A percentile compares a stretch with the other conserved stretches of the same genome.
These are phyloP conservation scores for Charadrius vociferus DNA, from an alignment of 2,113 vertebrate genomes.

Conservation along the genomic window DNA sequence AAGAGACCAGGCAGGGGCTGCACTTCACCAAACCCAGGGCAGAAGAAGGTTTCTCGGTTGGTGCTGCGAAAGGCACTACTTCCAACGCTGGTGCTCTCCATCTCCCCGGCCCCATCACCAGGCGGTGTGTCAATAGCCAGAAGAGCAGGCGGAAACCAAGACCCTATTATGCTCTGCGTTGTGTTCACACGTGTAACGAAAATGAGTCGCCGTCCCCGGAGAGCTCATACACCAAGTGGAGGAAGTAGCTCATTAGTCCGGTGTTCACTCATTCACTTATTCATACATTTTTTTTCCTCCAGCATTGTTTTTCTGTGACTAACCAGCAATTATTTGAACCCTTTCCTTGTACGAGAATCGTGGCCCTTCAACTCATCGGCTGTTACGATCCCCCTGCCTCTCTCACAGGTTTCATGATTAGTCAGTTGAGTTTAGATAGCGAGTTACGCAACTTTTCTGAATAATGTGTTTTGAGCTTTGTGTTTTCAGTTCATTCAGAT, in stretches of 20 bases:
- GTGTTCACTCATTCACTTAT: conserved; percentile 30
- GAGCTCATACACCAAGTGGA: neutral
- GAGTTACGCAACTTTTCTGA: neutral
- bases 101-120: neutral
- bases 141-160: neutral
- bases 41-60: fast-evolving
- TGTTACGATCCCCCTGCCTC: conserved; percentile 1
- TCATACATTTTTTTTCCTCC: conserved; percentile 18
- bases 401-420: neutral
- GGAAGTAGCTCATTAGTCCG: conserved; percentile 29
- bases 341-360: neutral
- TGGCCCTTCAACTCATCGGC: neutral
- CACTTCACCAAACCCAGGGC: neutral
- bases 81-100: fast-evolving
- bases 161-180: neutral
- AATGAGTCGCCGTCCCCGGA: neutral
- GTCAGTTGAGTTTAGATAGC: conserved; percentile 1
- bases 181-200: neutral
- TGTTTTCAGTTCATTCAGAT: neutral
- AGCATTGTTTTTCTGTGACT: conserved; percentile 54
- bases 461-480: neutral
- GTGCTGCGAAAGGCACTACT: neutral
- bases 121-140: neutral
- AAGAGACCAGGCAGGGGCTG: fast-evolving
- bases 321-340: conserved; percentile 43